Percentiles rank a stretch among this genome's conserved stretches.
phyloP scores from a whole-genome alignment of 2,888 invertebrate species.

The Opisthograptis luteolata region DNA sequence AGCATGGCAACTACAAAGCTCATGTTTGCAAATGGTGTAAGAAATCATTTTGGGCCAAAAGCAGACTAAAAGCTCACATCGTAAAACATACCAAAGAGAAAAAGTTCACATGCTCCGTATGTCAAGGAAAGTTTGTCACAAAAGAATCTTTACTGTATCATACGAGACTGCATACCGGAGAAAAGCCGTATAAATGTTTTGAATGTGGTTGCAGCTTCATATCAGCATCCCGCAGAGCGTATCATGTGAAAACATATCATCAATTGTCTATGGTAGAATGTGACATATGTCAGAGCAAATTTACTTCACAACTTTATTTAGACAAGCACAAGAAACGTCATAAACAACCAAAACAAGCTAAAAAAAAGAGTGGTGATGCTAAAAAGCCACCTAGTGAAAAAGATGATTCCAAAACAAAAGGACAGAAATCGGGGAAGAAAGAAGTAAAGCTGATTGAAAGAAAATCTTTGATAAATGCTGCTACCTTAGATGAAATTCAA shows the following conservation, averaged over 20 bases:
- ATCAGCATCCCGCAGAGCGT: constrained; percentile 64
- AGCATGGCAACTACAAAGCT: constrained; percentile 69
- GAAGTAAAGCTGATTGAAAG: not conserved
- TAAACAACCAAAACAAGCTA: constrained; percentile 18
- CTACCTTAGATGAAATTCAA: too few species aligned
- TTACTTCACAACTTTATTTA: constrained; percentile 52
- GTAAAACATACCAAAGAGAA: constrained; percentile 72
- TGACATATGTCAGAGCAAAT: constrained; percentile 60
- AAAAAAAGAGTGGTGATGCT: not conserved
- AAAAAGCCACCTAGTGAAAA: not conserved
- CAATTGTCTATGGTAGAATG: constrained; percentile 53
- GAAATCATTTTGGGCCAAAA: constrained; percentile 71
- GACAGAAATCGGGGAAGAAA: not conserved
- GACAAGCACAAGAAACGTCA: constrained; percentile 57
- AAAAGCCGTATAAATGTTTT: constrained; percentile 66
- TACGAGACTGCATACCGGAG: constrained; percentile 72
- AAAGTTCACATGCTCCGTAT: constrained; percentile 61
- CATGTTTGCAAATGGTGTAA: constrained; percentile 70
- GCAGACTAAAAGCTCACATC: constrained; percentile 68
- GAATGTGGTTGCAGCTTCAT: constrained; percentile 61
- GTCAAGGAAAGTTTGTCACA: constrained; percentile 66
- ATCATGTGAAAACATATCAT: constrained; percentile 64
- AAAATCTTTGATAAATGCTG: not conserved
- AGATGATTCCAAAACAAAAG: not conserved
- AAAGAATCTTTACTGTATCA: constrained; percentile 72